These are phyloP conservation scores for Cavia aperea DNA, from an alignment of 2,113 vertebrate genomes.

Conservation along the genomic window DNA sequence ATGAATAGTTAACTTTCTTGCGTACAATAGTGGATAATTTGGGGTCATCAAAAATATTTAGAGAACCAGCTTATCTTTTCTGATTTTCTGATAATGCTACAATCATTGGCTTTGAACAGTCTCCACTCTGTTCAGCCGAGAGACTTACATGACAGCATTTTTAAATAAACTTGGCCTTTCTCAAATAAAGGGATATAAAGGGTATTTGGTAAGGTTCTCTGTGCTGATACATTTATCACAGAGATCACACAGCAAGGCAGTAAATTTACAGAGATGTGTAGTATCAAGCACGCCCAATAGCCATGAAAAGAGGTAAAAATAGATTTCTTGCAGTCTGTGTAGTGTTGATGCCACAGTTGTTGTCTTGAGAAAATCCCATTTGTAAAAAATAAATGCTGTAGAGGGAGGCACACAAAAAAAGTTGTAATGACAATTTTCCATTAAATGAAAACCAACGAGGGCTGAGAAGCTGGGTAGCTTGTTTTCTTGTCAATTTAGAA, in stretches of 20 bases:
- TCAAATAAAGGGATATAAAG: background rate
- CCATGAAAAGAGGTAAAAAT: conserved; percentile 30
- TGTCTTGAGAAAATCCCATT: conserved; percentile 37
- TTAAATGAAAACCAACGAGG: background rate
- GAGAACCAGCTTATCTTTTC: background rate
- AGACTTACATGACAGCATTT: background rate
- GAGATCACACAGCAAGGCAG: background rate
- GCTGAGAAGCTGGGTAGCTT: background rate
- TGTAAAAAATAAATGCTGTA: conserved; percentile 26
- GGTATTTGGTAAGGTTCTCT: background rate
- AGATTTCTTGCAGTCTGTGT: background rate
- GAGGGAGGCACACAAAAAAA: background rate
- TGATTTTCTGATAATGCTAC: background rate
- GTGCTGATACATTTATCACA: conserved; percentile 17
- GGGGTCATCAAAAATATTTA: background rate
- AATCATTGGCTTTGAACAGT: background rate
- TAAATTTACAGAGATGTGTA: background rate
- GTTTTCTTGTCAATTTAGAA: background rate
- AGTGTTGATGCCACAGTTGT: background rate
- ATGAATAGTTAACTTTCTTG: background rate
- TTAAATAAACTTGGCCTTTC: conserved; percentile 14
- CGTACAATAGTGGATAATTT: background rate
- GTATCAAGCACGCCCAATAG: background rate
- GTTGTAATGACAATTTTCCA: conserved; percentile 33
- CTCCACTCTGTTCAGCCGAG: background rate